Evolutionary conservation across 2,797 vertebrate species (phyloP).

Genomic region (Limnodromus scolopaceus): DNA sequence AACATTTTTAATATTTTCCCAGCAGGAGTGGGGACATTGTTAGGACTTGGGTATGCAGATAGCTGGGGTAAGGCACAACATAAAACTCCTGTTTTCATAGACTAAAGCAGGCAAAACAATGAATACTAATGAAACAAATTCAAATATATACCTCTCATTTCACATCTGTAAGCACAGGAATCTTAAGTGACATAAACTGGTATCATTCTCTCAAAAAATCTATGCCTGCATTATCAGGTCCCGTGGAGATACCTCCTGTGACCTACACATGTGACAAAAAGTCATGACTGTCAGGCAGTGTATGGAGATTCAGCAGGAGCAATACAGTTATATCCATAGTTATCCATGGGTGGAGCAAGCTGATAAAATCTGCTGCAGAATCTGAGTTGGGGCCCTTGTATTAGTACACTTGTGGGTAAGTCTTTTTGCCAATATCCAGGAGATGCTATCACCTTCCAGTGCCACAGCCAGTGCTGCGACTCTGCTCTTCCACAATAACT

Average conservation of each 20-base stretch:
- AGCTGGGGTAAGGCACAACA: neutral
- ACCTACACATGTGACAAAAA: neutral
- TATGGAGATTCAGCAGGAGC: neutral
- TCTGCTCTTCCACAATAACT: neutral
- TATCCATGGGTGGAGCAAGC: neutral
- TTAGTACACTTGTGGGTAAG: neutral
- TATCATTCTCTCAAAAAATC: neutral
- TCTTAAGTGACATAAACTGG: neutral
- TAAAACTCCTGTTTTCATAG: neutral
- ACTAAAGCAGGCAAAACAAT: neutral
- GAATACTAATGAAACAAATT: neutral
- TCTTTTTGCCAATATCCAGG: neutral
- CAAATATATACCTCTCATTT: neutral
- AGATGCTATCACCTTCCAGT: neutral
- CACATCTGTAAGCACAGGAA: neutral
- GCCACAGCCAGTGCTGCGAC: neutral
- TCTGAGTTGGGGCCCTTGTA: neutral
- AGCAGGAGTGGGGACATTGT: neutral
- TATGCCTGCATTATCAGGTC: neutral
- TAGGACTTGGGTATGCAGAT: neutral
- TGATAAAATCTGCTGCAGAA: neutral
- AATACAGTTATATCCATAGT: neutral
- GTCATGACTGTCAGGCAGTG: neutral
- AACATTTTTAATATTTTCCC: slow-evolving; percentile 9
- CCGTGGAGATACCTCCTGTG: neutral